These are phyloP conservation scores for Leptinotarsa tumamoca DNA, from an alignment of 2,888 invertebrate species.

Conservation along the genomic window DNA sequence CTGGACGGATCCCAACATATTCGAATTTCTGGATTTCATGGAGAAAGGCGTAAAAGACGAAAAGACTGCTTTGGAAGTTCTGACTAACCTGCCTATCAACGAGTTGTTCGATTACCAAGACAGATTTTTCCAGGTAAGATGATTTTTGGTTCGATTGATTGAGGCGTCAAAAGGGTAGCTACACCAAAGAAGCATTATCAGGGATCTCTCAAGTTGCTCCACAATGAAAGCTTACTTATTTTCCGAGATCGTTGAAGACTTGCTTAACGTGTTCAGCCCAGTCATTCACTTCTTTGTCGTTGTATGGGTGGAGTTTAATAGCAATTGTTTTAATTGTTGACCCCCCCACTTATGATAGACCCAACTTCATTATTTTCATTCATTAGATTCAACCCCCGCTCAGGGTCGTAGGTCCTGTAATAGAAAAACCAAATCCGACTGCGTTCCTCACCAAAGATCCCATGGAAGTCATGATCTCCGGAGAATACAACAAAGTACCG, in stretches of 20 bases:
- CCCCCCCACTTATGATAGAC: no score
- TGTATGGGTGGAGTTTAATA: no score
- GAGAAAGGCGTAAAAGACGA: constrained; percentile 19
- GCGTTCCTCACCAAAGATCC: constrained; percentile 46
- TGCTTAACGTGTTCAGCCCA: no score
- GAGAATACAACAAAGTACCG: constrained; percentile 51
- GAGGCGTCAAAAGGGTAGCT: background rate
- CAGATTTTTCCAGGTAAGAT: constrained; percentile 19
- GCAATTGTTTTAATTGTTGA: background rate
- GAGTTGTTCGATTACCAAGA: constrained; percentile 32
- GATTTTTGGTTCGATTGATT: background rate
- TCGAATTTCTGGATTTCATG: constrained; percentile 35
- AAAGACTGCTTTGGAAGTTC: constrained; percentile 34
- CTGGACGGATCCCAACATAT: constrained; percentile 39
- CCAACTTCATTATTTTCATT: no score
- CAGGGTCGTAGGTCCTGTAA: constrained; percentile 30
- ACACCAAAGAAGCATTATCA: background rate
- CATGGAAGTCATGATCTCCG: constrained; percentile 39
- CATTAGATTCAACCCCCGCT: background rate
- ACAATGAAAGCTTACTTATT: no score
- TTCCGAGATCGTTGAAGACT: no score
- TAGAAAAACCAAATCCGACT: constrained; percentile 36
- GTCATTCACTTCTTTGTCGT: no score
- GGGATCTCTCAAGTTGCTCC: no score
- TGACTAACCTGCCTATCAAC: constrained; percentile 35